phyloP scores from a whole-genome alignment of 2,113 vertebrate species.

The Procapra przewalskii region DNA sequence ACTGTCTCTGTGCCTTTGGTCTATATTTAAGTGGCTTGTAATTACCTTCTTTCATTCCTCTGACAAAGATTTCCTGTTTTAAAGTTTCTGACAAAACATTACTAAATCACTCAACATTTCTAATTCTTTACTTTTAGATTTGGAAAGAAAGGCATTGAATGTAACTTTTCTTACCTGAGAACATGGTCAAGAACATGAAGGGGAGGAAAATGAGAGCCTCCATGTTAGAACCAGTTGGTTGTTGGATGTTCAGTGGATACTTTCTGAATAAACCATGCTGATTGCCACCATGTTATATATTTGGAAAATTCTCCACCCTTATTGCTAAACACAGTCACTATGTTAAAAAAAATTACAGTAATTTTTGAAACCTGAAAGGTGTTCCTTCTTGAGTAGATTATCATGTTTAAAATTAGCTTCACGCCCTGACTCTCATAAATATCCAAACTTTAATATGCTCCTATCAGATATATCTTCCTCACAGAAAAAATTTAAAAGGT shows the following conservation, averaged over 20 bases:
- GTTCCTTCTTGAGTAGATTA: conserved; percentile 28
- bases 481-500: neutral
- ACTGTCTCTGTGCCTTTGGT: neutral
- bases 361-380: conserved; percentile 32
- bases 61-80: neutral
- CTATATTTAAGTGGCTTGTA: neutral
- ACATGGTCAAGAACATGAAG: conserved; percentile 22
- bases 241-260: neutral
- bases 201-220: neutral
- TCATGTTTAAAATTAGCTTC: conserved; percentile 49
- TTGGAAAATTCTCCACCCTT: conserved; percentile 55
- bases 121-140: neutral
- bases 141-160: neutral
- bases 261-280: neutral
- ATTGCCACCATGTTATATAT: conserved; percentile 60
- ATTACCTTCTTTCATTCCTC: neutral
- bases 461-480: neutral
- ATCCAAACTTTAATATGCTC: conserved; percentile 3
- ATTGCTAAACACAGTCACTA: conserved; percentile 44
- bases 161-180: conserved; percentile 62
- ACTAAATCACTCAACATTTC: neutral
- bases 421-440: conserved; percentile 53
- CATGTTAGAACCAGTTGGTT: neutral
- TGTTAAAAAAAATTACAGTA: conserved; percentile 51
- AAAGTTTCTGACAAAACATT: neutral